Base-by-base conservation (phyloP, 1,140 invertebrate genomes). In the Melanaphis sacchari region DNA sequence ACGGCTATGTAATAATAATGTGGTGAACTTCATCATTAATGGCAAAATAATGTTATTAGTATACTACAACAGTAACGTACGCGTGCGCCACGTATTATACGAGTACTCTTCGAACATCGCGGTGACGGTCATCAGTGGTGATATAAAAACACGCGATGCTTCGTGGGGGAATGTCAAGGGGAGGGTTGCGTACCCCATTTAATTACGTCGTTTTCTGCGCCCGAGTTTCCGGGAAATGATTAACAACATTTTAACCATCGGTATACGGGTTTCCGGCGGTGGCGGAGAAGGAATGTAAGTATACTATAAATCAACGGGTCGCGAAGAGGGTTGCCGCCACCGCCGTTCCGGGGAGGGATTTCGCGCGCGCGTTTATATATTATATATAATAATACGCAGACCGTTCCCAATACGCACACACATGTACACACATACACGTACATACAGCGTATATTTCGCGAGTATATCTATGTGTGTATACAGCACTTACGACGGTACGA, bases 171-270 rank as follows among this genome's bases (percentile, higher is more conserved):
- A n/a, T 6, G 59, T 76, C 6, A n/a, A n/a, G 59, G 59, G 59
- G 59, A 76, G 59, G 59, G 59, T n/a, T n/a, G 11, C 31, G 31
- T 76, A 36, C 59, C 59, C 59, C 59, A 76, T 76, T 76, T 76
- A 76, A 76, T 76, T 76, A 76, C 59, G 59, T 76, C n/a, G 59
- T 76, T 76, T 76, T 76, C 59, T 76, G 59, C 59, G 11, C 59
- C 59, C 59, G n/a, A n/a, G 59, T 21, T 76, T 76, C 59, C 59
- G 59, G 59, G 31, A 76, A 76, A 76, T 76, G 59, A 76, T 76
- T n/a, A 76, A 76, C 59, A 76, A 76, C 59, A 76, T 76, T 76
- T 76, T 76, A 76, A 76, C 59, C 59, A 76, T 76, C 31, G 59
- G 59, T 76, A 21, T 76, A 76, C 59, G 59, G 59, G 59, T 76